Evolutionary conservation across 2,888 invertebrate species (phyloP), one percentile per base, ranked within the genome.

Genomic region (Eristalis intricaria): DNA sequence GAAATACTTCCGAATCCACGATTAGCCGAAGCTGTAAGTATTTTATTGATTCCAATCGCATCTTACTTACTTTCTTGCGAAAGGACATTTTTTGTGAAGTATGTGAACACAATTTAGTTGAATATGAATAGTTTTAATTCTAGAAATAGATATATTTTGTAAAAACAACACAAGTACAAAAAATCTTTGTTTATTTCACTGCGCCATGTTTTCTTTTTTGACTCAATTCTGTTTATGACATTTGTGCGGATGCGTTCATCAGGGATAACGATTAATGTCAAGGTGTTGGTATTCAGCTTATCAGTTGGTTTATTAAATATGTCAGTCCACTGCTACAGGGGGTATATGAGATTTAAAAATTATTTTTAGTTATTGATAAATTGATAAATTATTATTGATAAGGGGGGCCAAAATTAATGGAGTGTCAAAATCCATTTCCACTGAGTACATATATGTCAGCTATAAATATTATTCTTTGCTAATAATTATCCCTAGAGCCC

Each of bases 181-280:
- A 63, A 68, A 23, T 50, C 29, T 74, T 83, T 86, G 86, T 86
- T 86, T 86, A 86, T 86, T 83, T 75, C 77, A 75, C 32, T 43
- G 61, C 86, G 86, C 86, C 86, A 86, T 86, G 83, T 83, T 86
- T 83, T 74, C n/a, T 73, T 74, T 50, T 71, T 40, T 60, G n/a
- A 7, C 56, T 83, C 38, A 71, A n/a, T 10, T 26, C 7, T 71
- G 35, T 56, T 38, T 5, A 63, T 86, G 86, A 83, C 86, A 83
- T 79, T 86, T 63, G 65, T 0, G 4, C n/a, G 66, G 75, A 22
- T 66, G 50, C 66, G 78, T 86, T 78, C 78, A 19, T 5, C 7
- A 50, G 50, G n/a, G 19, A 19, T 8, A 50, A 50, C 58, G 10
- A 5, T 22, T 23, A 15, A 58, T 58, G 43, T 58, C 23, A 58